Evolutionary conservation across 2,888 invertebrate species (phyloP).

Genomic region (Toxonevra muliebris): DNA sequence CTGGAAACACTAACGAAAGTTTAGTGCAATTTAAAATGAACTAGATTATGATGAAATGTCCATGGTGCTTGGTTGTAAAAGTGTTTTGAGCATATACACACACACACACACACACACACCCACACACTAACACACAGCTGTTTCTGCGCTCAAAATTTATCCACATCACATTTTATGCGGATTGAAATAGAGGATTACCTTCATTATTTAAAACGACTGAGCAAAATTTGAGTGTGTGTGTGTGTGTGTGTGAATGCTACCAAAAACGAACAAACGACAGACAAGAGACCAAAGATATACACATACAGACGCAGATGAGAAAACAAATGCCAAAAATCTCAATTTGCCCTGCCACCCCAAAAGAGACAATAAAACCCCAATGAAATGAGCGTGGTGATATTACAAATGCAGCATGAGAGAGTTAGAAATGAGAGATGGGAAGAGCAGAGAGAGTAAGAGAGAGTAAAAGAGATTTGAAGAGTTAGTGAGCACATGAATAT

Average conservation of each 20-base stretch:
- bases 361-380: background rate
- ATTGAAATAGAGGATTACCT: conserved; percentile 28
- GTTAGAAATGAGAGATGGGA: background rate
- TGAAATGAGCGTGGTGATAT: background rate
- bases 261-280: background rate
- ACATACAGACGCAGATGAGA: background rate
- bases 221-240: background rate
- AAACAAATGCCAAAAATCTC: background rate
- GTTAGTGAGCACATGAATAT: background rate
- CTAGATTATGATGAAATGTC: no score
- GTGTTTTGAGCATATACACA: no score
- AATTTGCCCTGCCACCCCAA: background rate
- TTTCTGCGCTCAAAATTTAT: background rate
- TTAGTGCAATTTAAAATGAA: no score
- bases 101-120: background rate
- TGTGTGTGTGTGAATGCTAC: background rate
- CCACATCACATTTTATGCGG: conserved; percentile 15
- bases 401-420: background rate
- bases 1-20: no score
- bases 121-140: background rate
- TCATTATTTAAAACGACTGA: conserved; percentile 28
- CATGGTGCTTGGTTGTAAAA: no score
- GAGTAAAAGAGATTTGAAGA: background rate
- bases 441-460: background rate
- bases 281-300: background rate